Conservation (phyloP, 2,113 vertebrate genomes). For the Psephotus haematonotus region DNA sequence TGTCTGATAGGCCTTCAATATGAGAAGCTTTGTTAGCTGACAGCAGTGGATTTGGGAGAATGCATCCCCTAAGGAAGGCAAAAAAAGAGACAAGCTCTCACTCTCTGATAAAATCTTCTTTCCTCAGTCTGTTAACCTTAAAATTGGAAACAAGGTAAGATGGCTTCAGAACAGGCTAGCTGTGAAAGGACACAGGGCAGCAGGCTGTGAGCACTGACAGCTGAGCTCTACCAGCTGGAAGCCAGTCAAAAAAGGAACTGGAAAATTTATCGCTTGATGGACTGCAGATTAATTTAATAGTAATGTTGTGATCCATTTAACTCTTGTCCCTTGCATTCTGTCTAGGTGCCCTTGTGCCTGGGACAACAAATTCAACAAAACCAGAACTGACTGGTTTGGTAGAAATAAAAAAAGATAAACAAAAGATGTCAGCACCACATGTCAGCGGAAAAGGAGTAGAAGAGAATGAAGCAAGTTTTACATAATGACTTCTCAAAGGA, state of each 20-base stretch:
- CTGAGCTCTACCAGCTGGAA: constrained; percentile 1
- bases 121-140: constrained; percentile 32
- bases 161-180: not conserved
- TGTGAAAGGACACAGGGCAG: not conserved
- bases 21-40: not conserved
- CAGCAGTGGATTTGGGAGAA: constrained; percentile 8
- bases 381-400: not conserved
- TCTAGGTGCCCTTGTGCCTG: not conserved
- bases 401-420: not conserved
- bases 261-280: constrained; percentile 6
- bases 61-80: not conserved
- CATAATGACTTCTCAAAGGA: not conserved
- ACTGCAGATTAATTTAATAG: constrained; percentile 25
- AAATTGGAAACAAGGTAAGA: constrained; percentile 1
- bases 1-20: not conserved
- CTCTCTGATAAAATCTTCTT: constrained; percentile 15
- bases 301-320: not conserved
- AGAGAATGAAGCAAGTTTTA: not conserved
- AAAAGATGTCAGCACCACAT: not conserved
- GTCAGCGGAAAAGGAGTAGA: not conserved
- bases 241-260: constrained; percentile 5
- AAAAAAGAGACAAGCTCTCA: not conserved
- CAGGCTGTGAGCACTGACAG: not conserved
- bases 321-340: not conserved
- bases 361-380: not conserved